Conservation (phyloP, 2,797 vertebrate species). For the Mus spretus region DNA sequence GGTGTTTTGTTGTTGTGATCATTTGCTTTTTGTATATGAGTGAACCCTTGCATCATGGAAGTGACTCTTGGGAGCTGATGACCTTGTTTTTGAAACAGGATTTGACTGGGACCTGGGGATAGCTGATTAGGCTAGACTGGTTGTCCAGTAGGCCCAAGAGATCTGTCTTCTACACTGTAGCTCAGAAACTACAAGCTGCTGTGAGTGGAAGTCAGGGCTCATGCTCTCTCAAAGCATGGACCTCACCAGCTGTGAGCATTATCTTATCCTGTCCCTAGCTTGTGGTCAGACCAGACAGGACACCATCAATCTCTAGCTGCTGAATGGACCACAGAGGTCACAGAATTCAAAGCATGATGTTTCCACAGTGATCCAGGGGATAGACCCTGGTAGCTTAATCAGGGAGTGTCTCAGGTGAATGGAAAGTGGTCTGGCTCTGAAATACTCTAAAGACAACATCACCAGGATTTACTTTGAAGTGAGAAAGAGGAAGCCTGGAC, state of each 20-base stretch:
- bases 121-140: not conserved
- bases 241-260: not conserved
- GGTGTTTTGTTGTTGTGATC: not conserved
- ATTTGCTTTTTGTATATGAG: not conserved
- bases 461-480: not conserved
- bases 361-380: not conserved
- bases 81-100: not conserved
- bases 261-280: not conserved
- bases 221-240: not conserved
- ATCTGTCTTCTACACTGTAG: not conserved
- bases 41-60: not conserved
- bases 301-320: not conserved
- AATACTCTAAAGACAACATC: not conserved
- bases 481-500: not conserved
- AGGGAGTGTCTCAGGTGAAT: not conserved
- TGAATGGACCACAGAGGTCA: not conserved
- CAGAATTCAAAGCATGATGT: not conserved
- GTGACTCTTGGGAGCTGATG: not conserved
- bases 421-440: not conserved
- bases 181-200: not conserved
- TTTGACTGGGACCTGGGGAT: not conserved
- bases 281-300: not conserved
- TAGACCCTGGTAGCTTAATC: not conserved
- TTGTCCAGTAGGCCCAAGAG: not conserved
- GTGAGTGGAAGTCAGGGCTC: not conserved